Evolutionary conservation across 2,888 invertebrate species (phyloP).

Genomic region (Cerastoderma edule): DNA sequence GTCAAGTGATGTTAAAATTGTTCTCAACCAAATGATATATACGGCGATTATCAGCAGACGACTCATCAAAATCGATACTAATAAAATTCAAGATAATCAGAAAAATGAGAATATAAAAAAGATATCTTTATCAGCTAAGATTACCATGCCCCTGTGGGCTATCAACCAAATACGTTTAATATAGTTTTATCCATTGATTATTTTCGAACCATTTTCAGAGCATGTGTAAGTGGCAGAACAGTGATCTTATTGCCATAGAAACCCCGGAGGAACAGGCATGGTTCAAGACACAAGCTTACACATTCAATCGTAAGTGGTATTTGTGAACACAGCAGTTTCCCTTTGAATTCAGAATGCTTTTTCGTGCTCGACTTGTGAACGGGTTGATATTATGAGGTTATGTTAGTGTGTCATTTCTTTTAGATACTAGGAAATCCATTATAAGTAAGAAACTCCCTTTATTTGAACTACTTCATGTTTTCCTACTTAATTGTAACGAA

Average conservation of each 20-base stretch:
- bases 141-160: neutral
- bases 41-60: neutral
- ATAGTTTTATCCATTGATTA: no score
- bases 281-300: neutral
- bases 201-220: slow-evolving; percentile 6
- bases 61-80: neutral
- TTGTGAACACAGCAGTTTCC: neutral
- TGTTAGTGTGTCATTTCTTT: neutral
- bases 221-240: neutral
- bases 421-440: neutral
- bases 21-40: no score
- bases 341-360: neutral
- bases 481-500: no score
- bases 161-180: neutral
- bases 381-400: no score
- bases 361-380: neutral
- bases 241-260: slow-evolving; percentile 1
- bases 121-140: neutral
- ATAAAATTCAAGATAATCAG: no score
- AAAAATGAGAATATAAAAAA: no score
- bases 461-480: no score
- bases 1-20: no score
- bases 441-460: no score
- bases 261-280: neutral
- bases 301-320: slow-evolving; percentile 1